These are phyloP conservation scores for Chrysina gloriosa DNA, from an alignment of 2,888 invertebrate genomes.

Conservation along the genomic window DNA sequence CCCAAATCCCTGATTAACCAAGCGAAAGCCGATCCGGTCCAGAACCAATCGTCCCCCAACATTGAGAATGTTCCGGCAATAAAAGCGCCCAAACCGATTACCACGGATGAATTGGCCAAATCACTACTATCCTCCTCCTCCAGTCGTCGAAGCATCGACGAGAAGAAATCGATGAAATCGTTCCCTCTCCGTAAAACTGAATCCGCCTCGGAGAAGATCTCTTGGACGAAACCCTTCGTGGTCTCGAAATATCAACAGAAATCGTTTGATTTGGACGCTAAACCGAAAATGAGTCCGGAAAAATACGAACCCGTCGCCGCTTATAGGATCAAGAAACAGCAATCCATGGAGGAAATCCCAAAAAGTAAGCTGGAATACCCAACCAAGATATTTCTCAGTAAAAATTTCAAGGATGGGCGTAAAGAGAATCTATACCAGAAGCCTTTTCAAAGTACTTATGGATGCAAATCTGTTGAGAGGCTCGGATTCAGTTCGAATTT, in stretches of 20 bases:
- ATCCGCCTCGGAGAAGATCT: conserved; percentile 1
- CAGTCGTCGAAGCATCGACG: not conserved
- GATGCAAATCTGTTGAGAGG: not conserved
- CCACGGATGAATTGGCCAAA: not conserved
- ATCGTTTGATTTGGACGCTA: not conserved
- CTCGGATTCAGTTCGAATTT: not conserved
- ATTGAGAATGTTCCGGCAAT: not conserved
- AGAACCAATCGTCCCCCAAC: not conserved
- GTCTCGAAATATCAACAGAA: not conserved
- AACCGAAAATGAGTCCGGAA: not conserved
- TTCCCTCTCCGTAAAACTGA: conserved; percentile 12
- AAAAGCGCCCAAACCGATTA: not conserved
- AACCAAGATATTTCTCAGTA: not conserved
- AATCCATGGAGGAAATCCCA: conserved; percentile 11
- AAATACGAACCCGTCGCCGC: not conserved
- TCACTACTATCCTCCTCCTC: not conserved
- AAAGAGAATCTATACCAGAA: conserved; percentile 16
- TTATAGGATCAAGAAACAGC: not conserved
- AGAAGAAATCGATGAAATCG: not conserved
- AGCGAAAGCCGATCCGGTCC: not conserved
- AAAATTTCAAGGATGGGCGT: conserved; percentile 12
- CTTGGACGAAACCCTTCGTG: not conserved
- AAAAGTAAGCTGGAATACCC: not conserved
- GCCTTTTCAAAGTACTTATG: not conserved
- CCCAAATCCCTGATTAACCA: conserved; percentile 15